Conservation (phyloP, 2,113 vertebrate genomes). For the Oncorhynchus kisutch region DNA sequence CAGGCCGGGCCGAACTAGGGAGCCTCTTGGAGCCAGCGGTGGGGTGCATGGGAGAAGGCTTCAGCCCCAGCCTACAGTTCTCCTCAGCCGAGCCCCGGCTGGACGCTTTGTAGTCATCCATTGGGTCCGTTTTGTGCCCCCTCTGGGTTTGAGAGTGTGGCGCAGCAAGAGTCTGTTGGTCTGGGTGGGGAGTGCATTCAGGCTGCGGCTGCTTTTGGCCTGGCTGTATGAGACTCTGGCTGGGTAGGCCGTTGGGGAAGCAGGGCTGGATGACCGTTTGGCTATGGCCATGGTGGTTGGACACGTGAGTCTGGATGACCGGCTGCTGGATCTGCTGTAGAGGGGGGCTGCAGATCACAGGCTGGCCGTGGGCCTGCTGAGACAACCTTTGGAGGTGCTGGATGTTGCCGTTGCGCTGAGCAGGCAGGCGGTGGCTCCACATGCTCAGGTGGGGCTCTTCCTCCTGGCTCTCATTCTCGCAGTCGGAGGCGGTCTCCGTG, state of each 20-base stretch:
- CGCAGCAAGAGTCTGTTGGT: conserved; percentile 19
- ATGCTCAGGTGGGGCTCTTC: conserved; percentile 43
- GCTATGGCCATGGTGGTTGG: conserved; percentile 30
- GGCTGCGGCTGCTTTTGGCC: conserved; percentile 24
- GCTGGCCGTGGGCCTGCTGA: conserved; percentile 35
- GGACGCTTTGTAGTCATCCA: conserved; percentile 52
- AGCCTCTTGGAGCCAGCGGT: conserved; percentile 45
- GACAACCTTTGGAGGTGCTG: conserved; percentile 29
- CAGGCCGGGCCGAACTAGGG: conserved; percentile 22
- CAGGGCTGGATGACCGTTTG: conserved; percentile 72
- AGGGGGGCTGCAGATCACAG: conserved; percentile 62
- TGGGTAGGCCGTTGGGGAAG: conserved; percentile 63
- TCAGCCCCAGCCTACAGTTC: conserved; percentile 38
- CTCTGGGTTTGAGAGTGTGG: neutral
- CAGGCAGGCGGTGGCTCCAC: conserved; percentile 41
- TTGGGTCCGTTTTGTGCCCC: conserved; percentile 54
- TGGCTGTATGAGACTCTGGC: conserved; percentile 33
- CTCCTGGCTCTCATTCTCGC: conserved; percentile 76
- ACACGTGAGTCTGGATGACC: conserved; percentile 68
- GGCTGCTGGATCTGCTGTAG: conserved; percentile 68
- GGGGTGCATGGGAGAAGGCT: conserved; percentile 10
- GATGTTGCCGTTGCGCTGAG: conserved; percentile 30
- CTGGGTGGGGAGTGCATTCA: conserved; percentile 21
- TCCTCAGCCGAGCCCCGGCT: conserved; percentile 52
- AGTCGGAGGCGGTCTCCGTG: conserved; percentile 89